These are phyloP conservation scores for Cabera pusaria DNA, from an alignment of 2,888 invertebrate species.

Conservation along the genomic window DNA sequence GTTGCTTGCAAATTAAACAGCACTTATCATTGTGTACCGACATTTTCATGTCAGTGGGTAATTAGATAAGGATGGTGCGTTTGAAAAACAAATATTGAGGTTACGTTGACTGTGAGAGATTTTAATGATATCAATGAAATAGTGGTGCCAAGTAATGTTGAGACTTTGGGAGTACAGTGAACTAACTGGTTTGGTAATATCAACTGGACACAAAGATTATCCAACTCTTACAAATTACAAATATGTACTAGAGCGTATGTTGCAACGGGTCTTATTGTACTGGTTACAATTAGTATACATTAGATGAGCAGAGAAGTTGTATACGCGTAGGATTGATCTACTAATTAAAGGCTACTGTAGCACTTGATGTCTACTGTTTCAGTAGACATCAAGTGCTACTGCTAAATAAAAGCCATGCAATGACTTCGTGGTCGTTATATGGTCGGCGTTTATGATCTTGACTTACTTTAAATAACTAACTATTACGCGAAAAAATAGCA, in stretches of 20 bases:
- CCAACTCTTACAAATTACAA: no score
- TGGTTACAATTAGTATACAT: conserved; percentile 43
- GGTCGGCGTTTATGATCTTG: no score
- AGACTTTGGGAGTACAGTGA: conserved; percentile 65
- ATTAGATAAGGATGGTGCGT: conserved; percentile 57
- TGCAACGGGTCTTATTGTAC: conserved; percentile 53
- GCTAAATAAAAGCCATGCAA: no score
- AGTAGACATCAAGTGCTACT: no score
- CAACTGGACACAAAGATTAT: no score
- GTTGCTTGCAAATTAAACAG: conserved; percentile 45
- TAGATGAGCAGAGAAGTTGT: conserved; percentile 2
- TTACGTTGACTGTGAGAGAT: conserved; percentile 38
- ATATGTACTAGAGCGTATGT: conserved; percentile 58
- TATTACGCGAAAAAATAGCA: no score
- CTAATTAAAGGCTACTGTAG: no score
- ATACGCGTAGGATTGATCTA: no score
- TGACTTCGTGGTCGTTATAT: no score
- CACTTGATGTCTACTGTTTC: no score
- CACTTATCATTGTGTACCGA: conserved; percentile 50
- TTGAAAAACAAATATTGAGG: conserved; percentile 52
- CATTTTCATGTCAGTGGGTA: conserved; percentile 62
- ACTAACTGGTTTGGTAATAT: no score
- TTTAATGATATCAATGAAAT: conserved; percentile 26
- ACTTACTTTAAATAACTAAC: no score
- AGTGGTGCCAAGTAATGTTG: conserved; percentile 28